These are phyloP conservation scores for Gallinago jamesoni DNA, from an alignment of 2,113 vertebrate species.

Conservation along the genomic window DNA sequence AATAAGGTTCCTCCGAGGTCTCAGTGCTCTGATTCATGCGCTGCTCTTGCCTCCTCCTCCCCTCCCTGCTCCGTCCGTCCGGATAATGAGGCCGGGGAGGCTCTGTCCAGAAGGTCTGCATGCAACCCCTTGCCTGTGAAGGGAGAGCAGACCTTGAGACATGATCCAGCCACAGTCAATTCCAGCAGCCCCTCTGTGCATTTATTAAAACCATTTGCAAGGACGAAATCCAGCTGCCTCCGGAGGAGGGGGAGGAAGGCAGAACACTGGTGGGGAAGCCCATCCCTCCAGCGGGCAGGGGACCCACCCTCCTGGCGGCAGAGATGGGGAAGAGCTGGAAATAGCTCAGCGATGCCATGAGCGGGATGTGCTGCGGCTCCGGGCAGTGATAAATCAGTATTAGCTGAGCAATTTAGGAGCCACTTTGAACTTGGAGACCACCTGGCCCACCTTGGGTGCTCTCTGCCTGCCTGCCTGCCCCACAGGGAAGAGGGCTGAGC, in stretches of 20 bases:
- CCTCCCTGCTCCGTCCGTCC: neutral
- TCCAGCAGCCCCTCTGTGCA: neutral
- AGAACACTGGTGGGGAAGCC: fast-evolving
- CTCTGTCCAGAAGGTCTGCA: neutral
- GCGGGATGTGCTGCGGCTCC: neutral
- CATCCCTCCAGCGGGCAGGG: fast-evolving
- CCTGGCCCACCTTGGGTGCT: neutral
- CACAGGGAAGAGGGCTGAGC: fast-evolving
- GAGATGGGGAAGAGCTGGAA: neutral
- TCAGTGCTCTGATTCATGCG: neutral
- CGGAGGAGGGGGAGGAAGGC: neutral
- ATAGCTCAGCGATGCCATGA: fast-evolving
- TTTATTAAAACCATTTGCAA: neutral
- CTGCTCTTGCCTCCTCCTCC: neutral
- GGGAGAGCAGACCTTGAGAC: neutral
- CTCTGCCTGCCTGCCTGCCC: fast-evolving
- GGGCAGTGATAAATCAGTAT: neutral
- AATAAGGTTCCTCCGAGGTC: neutral
- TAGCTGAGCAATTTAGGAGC: neutral
- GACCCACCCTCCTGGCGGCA: neutral
- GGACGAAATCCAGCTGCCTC: neutral
- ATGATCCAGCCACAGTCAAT: neutral
- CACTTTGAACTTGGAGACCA: neutral
- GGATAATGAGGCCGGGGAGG: neutral
- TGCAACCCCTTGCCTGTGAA: neutral